These are phyloP conservation scores for Lutjanus campechanus DNA, from an alignment of 2,797 vertebrate genomes.

Conservation along the genomic window DNA sequence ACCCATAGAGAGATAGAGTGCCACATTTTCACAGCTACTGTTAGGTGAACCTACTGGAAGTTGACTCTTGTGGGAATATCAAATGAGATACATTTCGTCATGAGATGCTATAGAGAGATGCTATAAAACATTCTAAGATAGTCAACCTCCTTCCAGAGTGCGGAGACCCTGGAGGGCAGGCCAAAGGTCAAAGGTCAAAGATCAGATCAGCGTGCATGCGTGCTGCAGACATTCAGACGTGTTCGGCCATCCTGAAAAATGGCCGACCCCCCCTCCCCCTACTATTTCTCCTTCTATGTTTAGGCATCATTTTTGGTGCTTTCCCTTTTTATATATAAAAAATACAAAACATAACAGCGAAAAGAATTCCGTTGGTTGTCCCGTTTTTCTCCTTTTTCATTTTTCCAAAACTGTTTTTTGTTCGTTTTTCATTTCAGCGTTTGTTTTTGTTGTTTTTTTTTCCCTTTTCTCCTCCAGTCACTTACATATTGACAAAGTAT, in stretches of 20 bases:
- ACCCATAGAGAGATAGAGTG: conserved; percentile 83
- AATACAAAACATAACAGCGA: conserved; percentile 92
- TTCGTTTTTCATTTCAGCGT: conserved; percentile 70
- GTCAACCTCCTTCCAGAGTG: conserved; percentile 70
- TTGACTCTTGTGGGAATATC: conserved; percentile 81
- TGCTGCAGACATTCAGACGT: conserved; percentile 85
- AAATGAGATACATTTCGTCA: conserved; percentile 80
- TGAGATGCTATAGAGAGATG: conserved; percentile 85
- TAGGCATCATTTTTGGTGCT: conserved; percentile 88
- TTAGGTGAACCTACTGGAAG: conserved; percentile 83
- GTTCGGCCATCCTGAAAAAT: conserved; percentile 77
- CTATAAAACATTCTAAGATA: conserved; percentile 86
- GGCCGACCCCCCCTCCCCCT: conserved; percentile 59
- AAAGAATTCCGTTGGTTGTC: conserved; percentile 81
- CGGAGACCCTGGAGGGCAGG: conserved; percentile 69
- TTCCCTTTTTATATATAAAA: conserved; percentile 93
- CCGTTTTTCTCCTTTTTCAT: conserved; percentile 68
- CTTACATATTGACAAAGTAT: conserved; percentile 94
- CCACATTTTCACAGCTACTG: conserved; percentile 87
- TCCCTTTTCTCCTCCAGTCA: conserved; percentile 85
- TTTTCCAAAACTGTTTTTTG: conserved; percentile 80
- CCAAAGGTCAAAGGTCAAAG: conserved; percentile 78
- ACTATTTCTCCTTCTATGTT: conserved; percentile 73
- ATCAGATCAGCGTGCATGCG: conserved; percentile 86
- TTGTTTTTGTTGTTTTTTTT: conserved; percentile 78